Evolutionary conservation across 1,140 invertebrate species (phyloP), one percentile per base, ranked within the genome.

Genomic region (Paralvinella palmiformis): DNA sequence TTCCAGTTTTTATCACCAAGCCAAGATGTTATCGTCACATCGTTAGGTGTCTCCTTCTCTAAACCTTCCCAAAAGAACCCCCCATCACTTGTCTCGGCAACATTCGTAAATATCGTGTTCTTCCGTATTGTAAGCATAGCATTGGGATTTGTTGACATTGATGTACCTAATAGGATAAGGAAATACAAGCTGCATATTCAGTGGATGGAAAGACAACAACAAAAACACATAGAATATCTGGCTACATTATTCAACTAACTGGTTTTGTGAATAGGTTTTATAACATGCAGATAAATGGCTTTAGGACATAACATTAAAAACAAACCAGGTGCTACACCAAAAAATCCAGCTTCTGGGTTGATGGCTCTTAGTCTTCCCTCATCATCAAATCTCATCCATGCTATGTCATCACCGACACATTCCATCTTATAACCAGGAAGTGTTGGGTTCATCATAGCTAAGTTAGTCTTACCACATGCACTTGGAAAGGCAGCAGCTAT

Each of bases 271-370:
- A n/a, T n/a, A n/a, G n/a, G n/a, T n/a, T n/a, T n/a, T n/a, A n/a
- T n/a, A n/a, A n/a, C n/a, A n/a, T n/a, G n/a, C n/a, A n/a, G n/a
- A n/a, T n/a, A n/a, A n/a, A n/a, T n/a, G n/a, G n/a, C n/a, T n/a
- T n/a, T n/a, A n/a, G n/a, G n/a, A n/a, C n/a, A n/a, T n/a, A n/a
- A n/a, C n/a, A n/a, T n/a, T n/a, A n/a, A n/a, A n/a, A n/a, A n/a
- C n/a, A n/a, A 27, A 65, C 63, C 96, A 62, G 97, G 97, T 2
- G 96, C 96, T 1, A 99, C 97, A 2, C 96, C 97, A 79, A 99
- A 99, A 85, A 99, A 99, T 22, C 97, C 97, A 75, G 94, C 93
- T 80, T 99, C 96, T 0, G 97, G 96, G 78, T 99, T 99, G 69
- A 99, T 99, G 1, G 96, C 97, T 63, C 96, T 84, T 24, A 99